Evolutionary conservation across 2,888 invertebrate genomes (phyloP).

Genomic region (Patella ulyssiponensis): DNA sequence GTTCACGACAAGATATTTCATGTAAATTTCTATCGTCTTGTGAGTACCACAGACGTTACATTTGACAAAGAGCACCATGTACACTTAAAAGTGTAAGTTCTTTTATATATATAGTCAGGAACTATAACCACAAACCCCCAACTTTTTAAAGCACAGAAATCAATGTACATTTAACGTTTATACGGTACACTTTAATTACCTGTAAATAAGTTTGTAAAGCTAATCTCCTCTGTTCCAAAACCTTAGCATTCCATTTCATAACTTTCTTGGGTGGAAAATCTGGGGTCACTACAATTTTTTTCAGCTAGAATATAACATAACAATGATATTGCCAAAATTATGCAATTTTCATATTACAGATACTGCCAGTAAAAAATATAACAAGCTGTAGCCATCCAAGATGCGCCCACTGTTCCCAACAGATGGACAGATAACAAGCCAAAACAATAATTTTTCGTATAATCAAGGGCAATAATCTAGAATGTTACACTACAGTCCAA

Average conservation of each 20-base stretch:
- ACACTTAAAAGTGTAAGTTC: too few relatives aligned
- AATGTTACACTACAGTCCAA: too few relatives aligned
- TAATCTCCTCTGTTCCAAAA: slow-evolving; percentile 76
- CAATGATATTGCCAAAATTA: neutral
- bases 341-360: neutral
- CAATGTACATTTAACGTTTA: too few relatives aligned
- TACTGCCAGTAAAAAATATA: neutral
- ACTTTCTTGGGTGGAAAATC: slow-evolving; percentile 78
- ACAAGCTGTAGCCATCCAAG: neutral
- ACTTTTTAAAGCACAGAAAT: neutral
- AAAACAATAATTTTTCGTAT: too few relatives aligned
- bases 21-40: too few relatives aligned
- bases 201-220: slow-evolving; percentile 76
- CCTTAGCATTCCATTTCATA: slow-evolving; percentile 76
- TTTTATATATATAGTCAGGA: too few relatives aligned
- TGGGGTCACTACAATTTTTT: slow-evolving; percentile 75
- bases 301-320: slow-evolving; percentile 53
- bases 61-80: too few relatives aligned
- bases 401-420: neutral
- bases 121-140: neutral
- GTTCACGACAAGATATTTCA: too few relatives aligned
- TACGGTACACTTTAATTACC: slow-evolving; percentile 48
- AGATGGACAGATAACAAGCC: neutral
- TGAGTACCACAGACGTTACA: too few relatives aligned
- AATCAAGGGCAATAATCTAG: too few relatives aligned